Percentiles rank a stretch among this genome's conserved stretches.
Conservation (phyloP, 2,888 invertebrate genomes). For the Hololepta plana region DNA sequence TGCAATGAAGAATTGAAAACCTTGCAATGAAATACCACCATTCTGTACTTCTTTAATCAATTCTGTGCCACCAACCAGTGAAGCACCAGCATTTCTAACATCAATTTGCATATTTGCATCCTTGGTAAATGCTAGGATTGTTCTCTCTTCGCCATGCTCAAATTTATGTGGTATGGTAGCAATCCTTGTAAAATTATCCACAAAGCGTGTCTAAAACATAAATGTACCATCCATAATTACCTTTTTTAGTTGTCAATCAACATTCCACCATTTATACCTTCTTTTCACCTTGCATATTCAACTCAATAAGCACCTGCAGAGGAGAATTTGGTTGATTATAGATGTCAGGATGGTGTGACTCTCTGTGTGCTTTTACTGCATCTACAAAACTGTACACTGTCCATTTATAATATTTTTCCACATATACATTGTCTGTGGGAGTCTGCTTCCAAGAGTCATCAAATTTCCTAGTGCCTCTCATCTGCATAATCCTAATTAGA, state of each 20-base stretch:
- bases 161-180: constrained; percentile 50
- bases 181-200: constrained; percentile 51
- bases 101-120: constrained; percentile 36
- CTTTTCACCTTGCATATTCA: constrained; percentile 61
- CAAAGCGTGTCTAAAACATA: constrained; percentile 37
- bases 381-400: constrained; percentile 50
- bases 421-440: constrained; percentile 47
- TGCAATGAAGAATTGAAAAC: constrained; percentile 58
- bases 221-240: not conserved
- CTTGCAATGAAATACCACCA: constrained; percentile 44
- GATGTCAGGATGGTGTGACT: constrained; percentile 69
- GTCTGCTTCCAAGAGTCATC: constrained; percentile 38
- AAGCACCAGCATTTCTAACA: constrained; percentile 53
- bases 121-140: constrained; percentile 59
- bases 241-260: not conserved
- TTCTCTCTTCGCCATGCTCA: constrained; percentile 46
- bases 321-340: constrained; percentile 57
- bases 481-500: constrained; percentile 23
- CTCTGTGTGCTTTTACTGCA: constrained; percentile 59
- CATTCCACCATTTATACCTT: constrained; percentile 28
- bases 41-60: constrained; percentile 60
- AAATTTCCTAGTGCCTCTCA: constrained; percentile 32
- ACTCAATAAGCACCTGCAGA: constrained; percentile 51
- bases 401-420: constrained; percentile 35
- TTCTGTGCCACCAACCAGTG: constrained; percentile 51